Evolutionary conservation across 2,797 vertebrate genomes (phyloP), one percentile per base, ranked within the genome.

Genomic region (Numenius phaeopus): DNA sequence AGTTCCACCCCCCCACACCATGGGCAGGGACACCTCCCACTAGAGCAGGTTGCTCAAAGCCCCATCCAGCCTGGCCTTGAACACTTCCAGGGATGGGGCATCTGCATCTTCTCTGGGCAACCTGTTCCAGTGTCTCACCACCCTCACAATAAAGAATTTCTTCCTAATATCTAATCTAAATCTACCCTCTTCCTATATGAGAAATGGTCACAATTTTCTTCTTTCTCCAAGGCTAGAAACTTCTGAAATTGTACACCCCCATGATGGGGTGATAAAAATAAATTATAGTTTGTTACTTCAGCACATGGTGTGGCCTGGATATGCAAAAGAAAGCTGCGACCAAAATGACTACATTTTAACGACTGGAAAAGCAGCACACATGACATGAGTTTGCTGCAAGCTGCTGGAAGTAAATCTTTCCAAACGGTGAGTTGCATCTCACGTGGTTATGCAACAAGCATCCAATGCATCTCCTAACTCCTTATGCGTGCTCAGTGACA

Each of bases 401-500:
- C 14, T 84, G 10, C 37, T 73, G 24, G 62, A 94, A 64, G n/a
- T 11, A 83, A 77, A 70, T 23, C 27, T 61, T n/a, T 30, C 20
- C 29, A 52, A 75, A 46, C 4, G 5, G 21, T 24, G 46, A 72
- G 17, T 2, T 82, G 30, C 18, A 55, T 54, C 49, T 82, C n/a
- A 21, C 5, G 2, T 0, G 1, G 18, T 23, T 52, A 14, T 5
- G 14, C 44, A 52, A n/a, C 7, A 86, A 72, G 50, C 20, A 70
- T 26, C 34, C 42, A 58, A 42, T 29, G 30, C 30, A 76, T n/a
- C 42, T 73, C 34, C 42, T 57, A 52, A 57, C 17, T 58, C 55
- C 21, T 26, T 20, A 34, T 0, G 4, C 2, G 3, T 27, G 22
- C 55, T 39, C n/a, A 62, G 40, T 26, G n/a, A 54, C 42, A 34